Evolutionary conservation across 2,113 vertebrate genomes (phyloP).

Genomic region (Channa maculata): DNA sequence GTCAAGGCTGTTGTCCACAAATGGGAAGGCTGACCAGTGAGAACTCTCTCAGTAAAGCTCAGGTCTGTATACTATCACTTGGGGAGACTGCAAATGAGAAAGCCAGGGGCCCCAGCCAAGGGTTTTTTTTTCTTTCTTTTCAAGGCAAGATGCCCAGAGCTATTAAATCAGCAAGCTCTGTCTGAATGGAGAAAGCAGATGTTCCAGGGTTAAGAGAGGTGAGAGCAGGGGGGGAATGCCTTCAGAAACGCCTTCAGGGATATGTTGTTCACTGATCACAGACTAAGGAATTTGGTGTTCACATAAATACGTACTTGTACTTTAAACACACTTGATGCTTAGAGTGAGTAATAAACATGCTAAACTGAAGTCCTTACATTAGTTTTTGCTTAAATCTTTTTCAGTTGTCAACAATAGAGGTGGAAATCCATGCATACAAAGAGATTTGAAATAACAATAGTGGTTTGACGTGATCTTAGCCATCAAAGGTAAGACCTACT

Average conservation of each 20-base stretch:
- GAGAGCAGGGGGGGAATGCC: constrained; percentile 66
- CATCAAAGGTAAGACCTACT: constrained; percentile 29
- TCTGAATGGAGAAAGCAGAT: constrained; percentile 80
- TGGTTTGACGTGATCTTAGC: constrained; percentile 32
- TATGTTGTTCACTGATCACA: constrained; percentile 58
- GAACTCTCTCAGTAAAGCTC: constrained; percentile 59
- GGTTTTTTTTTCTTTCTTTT: constrained; percentile 50
- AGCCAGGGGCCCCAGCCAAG: constrained; percentile 68
- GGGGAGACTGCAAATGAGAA: constrained; percentile 75
- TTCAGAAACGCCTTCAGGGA: constrained; percentile 59
- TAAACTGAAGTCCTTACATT: constrained; percentile 6
- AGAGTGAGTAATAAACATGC: constrained; percentile 8
- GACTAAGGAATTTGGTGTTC: constrained; percentile 36
- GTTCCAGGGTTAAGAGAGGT: constrained; percentile 81
- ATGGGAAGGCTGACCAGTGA: constrained; percentile 75
- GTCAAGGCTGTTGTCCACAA: constrained; percentile 75
- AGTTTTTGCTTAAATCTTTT: neutral
- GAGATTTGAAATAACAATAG: constrained; percentile 12
- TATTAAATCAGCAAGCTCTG: constrained; percentile 70
- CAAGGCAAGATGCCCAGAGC: constrained; percentile 76
- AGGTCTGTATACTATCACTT: constrained; percentile 52
- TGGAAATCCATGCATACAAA: constrained; percentile 18
- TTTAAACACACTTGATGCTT: neutral
- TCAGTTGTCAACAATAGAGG: constrained; percentile 14
- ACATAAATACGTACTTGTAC: constrained; percentile 32